Evolutionary conservation across 2,113 vertebrate species (phyloP).

Genomic region (Parotia lawesii): DNA sequence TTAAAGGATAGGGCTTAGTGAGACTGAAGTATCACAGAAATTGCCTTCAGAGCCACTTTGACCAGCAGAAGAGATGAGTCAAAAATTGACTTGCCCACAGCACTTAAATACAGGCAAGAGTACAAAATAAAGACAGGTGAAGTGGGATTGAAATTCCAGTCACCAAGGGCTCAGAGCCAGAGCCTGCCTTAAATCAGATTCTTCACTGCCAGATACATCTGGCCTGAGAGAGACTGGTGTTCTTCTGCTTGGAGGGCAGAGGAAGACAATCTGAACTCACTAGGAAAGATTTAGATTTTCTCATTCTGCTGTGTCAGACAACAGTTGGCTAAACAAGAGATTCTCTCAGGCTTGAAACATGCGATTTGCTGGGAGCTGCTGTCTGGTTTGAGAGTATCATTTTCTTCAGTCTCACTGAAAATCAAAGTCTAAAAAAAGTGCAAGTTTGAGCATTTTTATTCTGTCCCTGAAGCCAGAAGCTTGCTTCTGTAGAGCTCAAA

Average conservation of each 20-base stretch:
- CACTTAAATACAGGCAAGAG: background rate
- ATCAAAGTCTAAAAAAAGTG: background rate
- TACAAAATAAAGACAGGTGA: background rate
- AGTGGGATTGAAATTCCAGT: background rate
- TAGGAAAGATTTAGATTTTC: background rate
- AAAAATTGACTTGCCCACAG: background rate
- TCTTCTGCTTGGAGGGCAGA: background rate
- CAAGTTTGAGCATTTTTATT: background rate
- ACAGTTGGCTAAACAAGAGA: background rate
- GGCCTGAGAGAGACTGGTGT: background rate
- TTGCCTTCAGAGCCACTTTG: background rate
- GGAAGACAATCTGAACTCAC: background rate
- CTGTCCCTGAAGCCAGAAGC: background rate
- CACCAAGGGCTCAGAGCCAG: background rate
- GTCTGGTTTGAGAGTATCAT: background rate
- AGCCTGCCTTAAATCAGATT: accelerated
- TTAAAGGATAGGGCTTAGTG: background rate
- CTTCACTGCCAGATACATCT: background rate
- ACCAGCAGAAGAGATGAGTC: background rate
- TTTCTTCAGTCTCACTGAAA: background rate
- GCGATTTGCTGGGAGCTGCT: background rate
- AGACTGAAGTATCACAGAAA: background rate
- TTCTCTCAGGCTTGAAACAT: background rate
- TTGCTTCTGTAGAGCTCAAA: background rate
- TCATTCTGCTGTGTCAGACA: background rate